Evolutionary conservation across 2,797 vertebrate genomes (phyloP).

Genomic region (Botia almorhae): DNA sequence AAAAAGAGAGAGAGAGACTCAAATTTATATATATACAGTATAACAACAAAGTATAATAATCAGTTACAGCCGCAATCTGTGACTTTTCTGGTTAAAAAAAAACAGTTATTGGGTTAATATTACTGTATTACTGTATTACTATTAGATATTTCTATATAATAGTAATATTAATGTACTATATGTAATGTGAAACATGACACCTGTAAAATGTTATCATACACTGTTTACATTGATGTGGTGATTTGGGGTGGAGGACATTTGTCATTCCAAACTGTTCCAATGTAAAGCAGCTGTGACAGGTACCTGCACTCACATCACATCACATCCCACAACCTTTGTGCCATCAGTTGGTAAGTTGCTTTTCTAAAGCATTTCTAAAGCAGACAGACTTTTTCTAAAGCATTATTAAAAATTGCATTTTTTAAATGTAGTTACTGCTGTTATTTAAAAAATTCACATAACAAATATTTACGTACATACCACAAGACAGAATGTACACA

Average conservation of each 20-base stretch:
- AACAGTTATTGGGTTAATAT: too few species aligned
- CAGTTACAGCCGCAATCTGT: too few species aligned
- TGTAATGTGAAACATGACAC: too few species aligned
- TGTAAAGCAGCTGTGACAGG: not conserved
- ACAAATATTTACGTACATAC: not conserved
- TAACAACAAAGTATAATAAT: too few species aligned
- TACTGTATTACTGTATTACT: too few species aligned
- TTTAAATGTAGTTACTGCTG: too few species aligned
- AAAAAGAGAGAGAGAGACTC: too few species aligned
- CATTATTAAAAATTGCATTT: not conserved
- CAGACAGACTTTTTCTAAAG: not conserved
- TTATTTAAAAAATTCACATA: too few species aligned
- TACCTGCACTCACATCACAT: not conserved
- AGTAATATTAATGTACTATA: too few species aligned
- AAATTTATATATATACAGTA: too few species aligned
- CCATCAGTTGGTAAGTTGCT: not conserved
- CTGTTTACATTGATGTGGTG: not conserved
- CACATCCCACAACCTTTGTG: not conserved
- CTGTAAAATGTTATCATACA: not conserved
- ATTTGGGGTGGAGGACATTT: slow-evolving; percentile 13
- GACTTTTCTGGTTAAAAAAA: too few species aligned
- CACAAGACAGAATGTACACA: not conserved
- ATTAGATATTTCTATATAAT: too few species aligned
- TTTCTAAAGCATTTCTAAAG: not conserved
- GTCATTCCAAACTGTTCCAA: slow-evolving; percentile 6